phyloP scores from a whole-genome alignment of 2,113 vertebrate species.

The Proteles cristata region DNA sequence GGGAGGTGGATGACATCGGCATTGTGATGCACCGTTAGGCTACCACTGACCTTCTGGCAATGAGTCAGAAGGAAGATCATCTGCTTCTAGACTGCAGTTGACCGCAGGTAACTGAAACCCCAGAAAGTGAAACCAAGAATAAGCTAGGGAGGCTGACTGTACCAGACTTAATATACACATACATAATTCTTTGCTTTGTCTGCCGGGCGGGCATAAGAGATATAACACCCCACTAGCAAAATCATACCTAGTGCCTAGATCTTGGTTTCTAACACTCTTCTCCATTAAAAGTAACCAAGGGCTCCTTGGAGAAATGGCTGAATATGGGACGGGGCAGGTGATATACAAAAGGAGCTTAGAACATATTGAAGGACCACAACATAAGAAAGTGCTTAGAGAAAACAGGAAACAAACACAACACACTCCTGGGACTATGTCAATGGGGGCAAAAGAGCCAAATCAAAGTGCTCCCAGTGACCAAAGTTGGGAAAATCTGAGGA shows the following conservation, averaged over 20 bases:
- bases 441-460: neutral
- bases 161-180: neutral
- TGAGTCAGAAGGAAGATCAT: neutral
- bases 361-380: neutral
- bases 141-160: neutral
- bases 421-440: neutral
- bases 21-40: neutral
- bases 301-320: neutral
- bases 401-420: neutral
- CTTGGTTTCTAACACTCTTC: neutral
- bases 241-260: neutral
- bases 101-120: neutral
- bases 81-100: neutral
- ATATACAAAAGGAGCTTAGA: neutral
- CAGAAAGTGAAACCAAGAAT: neutral
- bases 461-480: neutral
- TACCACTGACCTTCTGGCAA: neutral
- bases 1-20: neutral
- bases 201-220: neutral
- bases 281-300: neutral
- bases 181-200: neutral
- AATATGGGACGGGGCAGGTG: neutral
- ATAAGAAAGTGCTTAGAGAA: neutral
- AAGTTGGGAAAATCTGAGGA: neutral
- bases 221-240: neutral